phyloP scores from a whole-genome alignment of 1,140 invertebrate species.

The Magallana ariakensis region DNA sequence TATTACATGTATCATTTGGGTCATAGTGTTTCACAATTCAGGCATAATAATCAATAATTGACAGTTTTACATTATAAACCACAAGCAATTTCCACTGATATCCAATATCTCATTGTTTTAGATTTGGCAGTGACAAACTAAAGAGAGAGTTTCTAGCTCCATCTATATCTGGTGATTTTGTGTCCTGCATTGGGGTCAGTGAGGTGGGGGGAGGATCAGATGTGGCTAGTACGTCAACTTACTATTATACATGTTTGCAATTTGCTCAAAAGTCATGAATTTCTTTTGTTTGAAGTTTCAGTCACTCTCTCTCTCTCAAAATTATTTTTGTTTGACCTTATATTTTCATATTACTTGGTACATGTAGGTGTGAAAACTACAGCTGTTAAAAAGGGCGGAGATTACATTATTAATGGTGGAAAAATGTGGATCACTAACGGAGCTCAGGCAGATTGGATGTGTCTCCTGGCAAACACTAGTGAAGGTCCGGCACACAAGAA shows the following conservation, averaged over 20 bases:
- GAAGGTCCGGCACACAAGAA: constrained; percentile 80
- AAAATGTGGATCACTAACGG: constrained; percentile 85
- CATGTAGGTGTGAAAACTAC: constrained; percentile 80
- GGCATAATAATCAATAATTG: too few species aligned
- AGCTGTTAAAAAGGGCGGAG: constrained; percentile 81
- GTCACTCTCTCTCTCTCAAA: too few species aligned
- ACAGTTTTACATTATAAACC: too few species aligned
- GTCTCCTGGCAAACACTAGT: constrained; percentile 83
- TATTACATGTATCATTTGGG: too few species aligned
- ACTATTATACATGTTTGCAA: not conserved
- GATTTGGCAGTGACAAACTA: constrained; percentile 83
- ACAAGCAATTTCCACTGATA: too few species aligned
- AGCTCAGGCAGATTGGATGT: constrained; percentile 84
- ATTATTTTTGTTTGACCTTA: too few species aligned
- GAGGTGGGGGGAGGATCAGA: constrained; percentile 83
- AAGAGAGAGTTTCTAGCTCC: constrained; percentile 83
- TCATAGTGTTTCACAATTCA: too few species aligned
- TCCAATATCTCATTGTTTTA: constrained; percentile 58
- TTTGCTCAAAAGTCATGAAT: too few species aligned
- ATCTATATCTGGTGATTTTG: constrained; percentile 82
- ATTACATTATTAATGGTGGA: constrained; percentile 83
- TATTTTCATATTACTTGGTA: constrained; percentile 8
- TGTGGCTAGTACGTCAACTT: constrained; percentile 81
- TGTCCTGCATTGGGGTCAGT: constrained; percentile 83
- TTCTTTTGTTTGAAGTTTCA: too few species aligned